Conservation (phyloP, 2,797 vertebrate genomes). For the Apodemus agrarius region DNA sequence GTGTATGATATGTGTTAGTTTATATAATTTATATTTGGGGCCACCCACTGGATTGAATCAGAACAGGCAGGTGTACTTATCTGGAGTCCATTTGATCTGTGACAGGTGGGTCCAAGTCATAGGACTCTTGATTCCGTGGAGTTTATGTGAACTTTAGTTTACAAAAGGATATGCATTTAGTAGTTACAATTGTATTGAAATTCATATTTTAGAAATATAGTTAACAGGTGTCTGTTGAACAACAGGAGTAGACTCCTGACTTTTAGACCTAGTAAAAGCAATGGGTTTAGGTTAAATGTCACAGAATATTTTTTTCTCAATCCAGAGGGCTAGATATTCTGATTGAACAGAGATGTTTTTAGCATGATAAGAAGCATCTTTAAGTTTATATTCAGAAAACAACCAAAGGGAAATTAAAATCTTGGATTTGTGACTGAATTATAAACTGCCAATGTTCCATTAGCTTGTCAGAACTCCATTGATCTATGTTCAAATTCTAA, state of each 20-base stretch:
- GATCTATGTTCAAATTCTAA: neutral
- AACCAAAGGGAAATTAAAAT: neutral
- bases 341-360: neutral
- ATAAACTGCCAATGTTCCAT: neutral
- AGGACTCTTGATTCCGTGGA: neutral
- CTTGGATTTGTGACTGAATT: neutral
- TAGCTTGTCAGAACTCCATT: neutral
- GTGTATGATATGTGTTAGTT: neutral
- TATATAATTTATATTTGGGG: neutral
- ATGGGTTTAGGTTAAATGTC: neutral
- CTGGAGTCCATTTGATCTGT: neutral
- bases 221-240: neutral
- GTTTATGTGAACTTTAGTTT: neutral
- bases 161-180: neutral
- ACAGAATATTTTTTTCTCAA: neutral
- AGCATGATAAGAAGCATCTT: neutral
- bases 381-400: neutral
- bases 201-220: neutral
- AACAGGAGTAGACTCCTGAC: neutral
- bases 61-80: neutral
- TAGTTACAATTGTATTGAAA: neutral
- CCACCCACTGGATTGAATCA: neutral
- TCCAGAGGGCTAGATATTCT: neutral
- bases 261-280: neutral
- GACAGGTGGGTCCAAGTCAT: neutral